A percentile compares a stretch with the other conserved stretches of the same genome.
Conservation (phyloP, 2,113 vertebrate genomes). For the Coptodon bakossiorum region DNA sequence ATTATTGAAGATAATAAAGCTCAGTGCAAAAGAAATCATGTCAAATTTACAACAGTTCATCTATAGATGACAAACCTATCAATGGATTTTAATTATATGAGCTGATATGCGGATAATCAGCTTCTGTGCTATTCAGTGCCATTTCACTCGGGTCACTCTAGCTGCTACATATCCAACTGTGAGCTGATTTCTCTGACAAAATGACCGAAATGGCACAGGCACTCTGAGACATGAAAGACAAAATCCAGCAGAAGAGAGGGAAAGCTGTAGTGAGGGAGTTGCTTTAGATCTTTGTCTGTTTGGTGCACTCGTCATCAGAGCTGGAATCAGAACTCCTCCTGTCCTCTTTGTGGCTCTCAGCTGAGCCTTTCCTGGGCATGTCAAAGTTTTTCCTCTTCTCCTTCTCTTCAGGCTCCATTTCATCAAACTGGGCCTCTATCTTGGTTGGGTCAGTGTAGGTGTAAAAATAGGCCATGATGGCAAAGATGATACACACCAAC, state of each 20-base stretch:
- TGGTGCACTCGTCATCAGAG: not conserved
- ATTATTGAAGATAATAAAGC: not conserved
- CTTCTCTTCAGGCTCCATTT: constrained; percentile 27
- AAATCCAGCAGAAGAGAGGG: not conserved
- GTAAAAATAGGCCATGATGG: constrained; percentile 88
- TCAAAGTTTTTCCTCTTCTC: constrained; percentile 26
- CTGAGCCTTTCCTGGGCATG: constrained; percentile 11
- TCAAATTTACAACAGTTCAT: constrained; percentile 23
- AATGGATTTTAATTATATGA: not conserved
- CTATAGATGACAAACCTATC: not conserved
- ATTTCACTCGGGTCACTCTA: not conserved
- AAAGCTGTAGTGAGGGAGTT: not conserved
- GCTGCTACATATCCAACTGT: not conserved
- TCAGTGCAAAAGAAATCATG: constrained; percentile 16
- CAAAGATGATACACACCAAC: constrained; percentile 81
- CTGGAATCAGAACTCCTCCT: not conserved
- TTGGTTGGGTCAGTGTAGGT: constrained; percentile 82
- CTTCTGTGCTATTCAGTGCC: not conserved
- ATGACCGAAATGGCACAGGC: not conserved
- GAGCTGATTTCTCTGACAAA: not conserved
- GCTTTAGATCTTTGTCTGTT: constrained; percentile 41
- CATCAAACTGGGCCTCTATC: constrained; percentile 76
- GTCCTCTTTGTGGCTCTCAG: not conserved
- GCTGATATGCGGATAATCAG: not conserved
- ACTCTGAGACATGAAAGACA: not conserved